Conservation (phyloP, 1,140 invertebrate species). For the Eciton burchellii region DNA sequence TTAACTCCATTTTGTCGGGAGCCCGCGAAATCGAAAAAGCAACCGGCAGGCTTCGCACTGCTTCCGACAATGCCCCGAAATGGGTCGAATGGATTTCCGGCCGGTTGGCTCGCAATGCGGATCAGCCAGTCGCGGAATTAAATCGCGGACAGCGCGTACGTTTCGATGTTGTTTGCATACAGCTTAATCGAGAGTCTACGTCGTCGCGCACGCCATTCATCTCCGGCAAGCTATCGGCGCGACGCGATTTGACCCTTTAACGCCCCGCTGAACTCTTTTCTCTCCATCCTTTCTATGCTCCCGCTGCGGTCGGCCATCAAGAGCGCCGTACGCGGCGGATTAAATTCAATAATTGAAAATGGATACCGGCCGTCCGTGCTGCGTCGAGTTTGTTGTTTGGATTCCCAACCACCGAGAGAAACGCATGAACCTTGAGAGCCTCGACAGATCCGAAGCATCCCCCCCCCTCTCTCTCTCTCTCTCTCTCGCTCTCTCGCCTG, state of each 20-base stretch:
- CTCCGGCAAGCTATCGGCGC: too few species aligned
- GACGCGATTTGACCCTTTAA: slow-evolving; percentile 39
- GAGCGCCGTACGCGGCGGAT: neutral
- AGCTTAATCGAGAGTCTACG: slow-evolving; percentile 60
- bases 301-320: neutral
- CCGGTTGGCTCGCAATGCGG: slow-evolving; percentile 13
- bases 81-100: slow-evolving; percentile 35
- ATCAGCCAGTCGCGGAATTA: slow-evolving; percentile 39
- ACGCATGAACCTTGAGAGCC: slow-evolving; percentile 3
- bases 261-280: slow-evolving; percentile 38
- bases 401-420: neutral
- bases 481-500: slow-evolving; percentile 1
- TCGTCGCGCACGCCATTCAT: slow-evolving; percentile 24
- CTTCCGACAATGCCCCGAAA: slow-evolving; percentile 19
- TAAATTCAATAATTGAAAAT: neutral
- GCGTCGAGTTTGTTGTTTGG: neutral
- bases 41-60: neutral
- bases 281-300: neutral
- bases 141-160: slow-evolving; percentile 55
- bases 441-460: neutral
- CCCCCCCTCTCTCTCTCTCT: neutral
- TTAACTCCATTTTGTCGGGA: slow-evolving; percentile 61
- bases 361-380: too few species aligned
- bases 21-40: neutral
- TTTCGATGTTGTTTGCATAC: slow-evolving; percentile 61